Percentiles rank a stretch among this genome's conserved stretches.
Evolutionary conservation across 2,888 invertebrate species (phyloP).

Genomic region (Eumacrocentrus americanus): DNA sequence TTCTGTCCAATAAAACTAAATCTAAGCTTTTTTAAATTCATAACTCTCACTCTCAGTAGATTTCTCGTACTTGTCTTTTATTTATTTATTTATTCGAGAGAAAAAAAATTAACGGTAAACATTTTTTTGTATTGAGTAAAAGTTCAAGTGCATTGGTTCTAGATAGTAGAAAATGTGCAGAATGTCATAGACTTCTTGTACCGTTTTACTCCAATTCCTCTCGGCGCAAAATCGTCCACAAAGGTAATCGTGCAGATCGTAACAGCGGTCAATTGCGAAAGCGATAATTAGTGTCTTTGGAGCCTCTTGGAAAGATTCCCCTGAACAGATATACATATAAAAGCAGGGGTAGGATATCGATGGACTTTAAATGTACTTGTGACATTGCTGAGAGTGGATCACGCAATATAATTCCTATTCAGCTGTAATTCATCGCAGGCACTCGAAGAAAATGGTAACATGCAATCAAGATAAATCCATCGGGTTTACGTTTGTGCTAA

Average conservation of each 20-base stretch:
- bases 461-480: conserved; percentile 4
- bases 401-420: not conserved
- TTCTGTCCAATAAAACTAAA: no score
- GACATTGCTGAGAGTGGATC: not conserved
- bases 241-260: conserved; percentile 19
- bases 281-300: conserved; percentile 15
- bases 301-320: conserved; percentile 3
- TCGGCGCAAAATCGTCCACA: conserved; percentile 3
- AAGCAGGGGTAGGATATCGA: not conserved
- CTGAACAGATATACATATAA: conserved; percentile 9
- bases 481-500: not conserved
- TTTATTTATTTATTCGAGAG: not conserved
- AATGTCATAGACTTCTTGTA: not conserved
- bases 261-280: conserved; percentile 22
- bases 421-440: not conserved
- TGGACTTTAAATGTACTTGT: not conserved
- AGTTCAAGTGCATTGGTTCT: conserved; percentile 14
- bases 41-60: not conserved
- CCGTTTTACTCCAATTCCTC: conserved; percentile 23
- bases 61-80: not conserved
- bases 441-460: conserved; percentile 4
- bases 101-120: not conserved
- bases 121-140: not conserved
- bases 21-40: not conserved
- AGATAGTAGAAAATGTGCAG: no score